Evolutionary conservation across 2,113 vertebrate species (phyloP).

Genomic region (Callipepla squamata): DNA sequence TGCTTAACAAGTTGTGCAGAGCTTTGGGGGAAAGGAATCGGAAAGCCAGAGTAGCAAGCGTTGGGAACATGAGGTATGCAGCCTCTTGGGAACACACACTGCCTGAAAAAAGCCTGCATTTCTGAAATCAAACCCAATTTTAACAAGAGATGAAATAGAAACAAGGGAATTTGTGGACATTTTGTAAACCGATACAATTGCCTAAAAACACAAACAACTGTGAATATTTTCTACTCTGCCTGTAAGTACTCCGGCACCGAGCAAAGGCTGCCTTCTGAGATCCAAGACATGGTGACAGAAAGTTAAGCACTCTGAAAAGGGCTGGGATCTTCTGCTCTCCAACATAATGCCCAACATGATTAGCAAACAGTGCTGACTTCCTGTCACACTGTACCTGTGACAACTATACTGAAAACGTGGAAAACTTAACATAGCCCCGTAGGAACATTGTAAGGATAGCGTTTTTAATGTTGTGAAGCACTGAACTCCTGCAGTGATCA

Average conservation of each 20-base stretch:
- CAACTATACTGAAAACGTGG: background rate
- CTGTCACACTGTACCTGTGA: background rate
- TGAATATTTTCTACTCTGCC: background rate
- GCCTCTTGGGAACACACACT: background rate
- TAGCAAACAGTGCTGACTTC: background rate
- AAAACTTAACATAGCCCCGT: rapidly evolving
- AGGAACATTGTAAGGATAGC: background rate
- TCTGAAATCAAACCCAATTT: background rate
- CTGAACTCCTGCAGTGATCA: background rate
- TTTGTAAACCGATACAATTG: background rate
- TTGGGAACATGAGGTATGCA: background rate
- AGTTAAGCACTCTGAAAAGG: background rate
- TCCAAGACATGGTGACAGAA: background rate
- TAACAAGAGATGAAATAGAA: background rate
- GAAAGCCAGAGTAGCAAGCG: background rate
- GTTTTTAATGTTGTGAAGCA: background rate
- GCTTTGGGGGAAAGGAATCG: background rate
- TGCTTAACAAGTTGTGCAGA: background rate
- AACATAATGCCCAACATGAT: background rate
- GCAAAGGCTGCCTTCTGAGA: background rate
- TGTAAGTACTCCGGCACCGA: background rate
- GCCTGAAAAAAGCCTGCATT: background rate
- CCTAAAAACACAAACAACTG: background rate
- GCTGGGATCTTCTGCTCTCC: background rate
- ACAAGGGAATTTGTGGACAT: background rate